Percentiles rank a stretch among this genome's conserved stretches.
phyloP scores from a whole-genome alignment of 2,113 vertebrate genomes.

The Gavia stellata region DNA sequence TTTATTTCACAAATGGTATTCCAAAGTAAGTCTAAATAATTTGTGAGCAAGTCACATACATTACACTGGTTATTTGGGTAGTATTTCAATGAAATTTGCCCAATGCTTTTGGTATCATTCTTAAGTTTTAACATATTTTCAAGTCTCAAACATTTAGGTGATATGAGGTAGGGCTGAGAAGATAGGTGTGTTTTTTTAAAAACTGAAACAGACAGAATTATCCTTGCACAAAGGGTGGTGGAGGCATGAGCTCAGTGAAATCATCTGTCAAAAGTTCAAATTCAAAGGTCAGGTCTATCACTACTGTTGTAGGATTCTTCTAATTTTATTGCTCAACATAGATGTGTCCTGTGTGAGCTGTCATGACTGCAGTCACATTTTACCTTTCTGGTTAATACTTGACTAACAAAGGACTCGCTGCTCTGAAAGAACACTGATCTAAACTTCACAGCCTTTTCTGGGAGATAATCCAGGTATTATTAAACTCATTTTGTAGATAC shows the following conservation, averaged over 20 bases:
- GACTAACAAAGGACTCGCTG: not conserved
- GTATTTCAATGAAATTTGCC: not conserved
- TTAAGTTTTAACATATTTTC: not conserved
- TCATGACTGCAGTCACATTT: not conserved
- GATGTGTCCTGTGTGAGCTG: not conserved
- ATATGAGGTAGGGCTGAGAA: not conserved
- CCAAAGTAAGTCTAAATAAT: not conserved
- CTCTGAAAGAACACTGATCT: not conserved
- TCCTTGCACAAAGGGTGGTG: not conserved
- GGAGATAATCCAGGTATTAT: not conserved
- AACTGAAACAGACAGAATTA: not conserved
- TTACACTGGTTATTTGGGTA: not conserved
- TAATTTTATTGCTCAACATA: not conserved
- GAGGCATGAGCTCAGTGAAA: not conserved
- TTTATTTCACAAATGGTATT: constrained; percentile 10
- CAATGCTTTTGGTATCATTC: not conserved
- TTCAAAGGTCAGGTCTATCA: not conserved
- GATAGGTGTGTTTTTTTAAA: not conserved
- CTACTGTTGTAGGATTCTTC: not conserved
- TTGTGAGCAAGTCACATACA: not conserved
- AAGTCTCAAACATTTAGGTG: not conserved
- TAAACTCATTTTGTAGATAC: not conserved
- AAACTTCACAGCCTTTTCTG: not conserved
- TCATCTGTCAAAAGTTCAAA: not conserved
- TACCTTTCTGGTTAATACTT: not conserved